phyloP scores from a whole-genome alignment of 1,140 invertebrate species.

The Rhagoletis zephyria region DNA sequence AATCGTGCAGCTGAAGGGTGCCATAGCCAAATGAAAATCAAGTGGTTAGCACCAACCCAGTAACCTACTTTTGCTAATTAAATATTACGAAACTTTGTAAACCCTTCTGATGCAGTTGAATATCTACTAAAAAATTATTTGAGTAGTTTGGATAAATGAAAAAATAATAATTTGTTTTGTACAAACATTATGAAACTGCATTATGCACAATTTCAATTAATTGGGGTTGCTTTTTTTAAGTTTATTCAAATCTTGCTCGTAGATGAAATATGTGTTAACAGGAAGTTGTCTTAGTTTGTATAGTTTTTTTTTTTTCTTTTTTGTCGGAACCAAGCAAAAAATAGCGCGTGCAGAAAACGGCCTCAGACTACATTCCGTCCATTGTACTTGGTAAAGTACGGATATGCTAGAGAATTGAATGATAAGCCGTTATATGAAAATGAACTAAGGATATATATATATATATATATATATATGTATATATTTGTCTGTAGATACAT shows the following conservation, averaged over 20 bases:
- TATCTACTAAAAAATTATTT: background rate
- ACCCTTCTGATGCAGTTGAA: background rate
- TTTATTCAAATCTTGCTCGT: background rate
- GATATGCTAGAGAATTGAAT: no score
- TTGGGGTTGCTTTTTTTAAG: background rate
- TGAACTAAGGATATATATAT: no score
- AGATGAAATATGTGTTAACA: no score
- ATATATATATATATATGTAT: no score
- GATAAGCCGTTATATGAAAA: no score
- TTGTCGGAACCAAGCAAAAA: no score
- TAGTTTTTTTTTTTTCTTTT: no score
- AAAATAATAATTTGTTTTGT: background rate
- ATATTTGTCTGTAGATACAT: no score
- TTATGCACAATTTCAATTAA: background rate
- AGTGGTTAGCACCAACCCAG: background rate
- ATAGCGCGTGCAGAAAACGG: no score
- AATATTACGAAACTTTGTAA: background rate
- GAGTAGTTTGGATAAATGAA: background rate
- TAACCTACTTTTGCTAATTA: slow-evolving; percentile 8
- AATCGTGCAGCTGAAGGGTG: background rate
- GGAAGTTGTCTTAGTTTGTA: no score
- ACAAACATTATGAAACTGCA: background rate
- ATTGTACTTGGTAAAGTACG: no score
- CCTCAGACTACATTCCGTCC: no score
- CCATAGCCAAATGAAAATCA: background rate